These are phyloP conservation scores for Festucalex cinctus DNA, from an alignment of 2,113 vertebrate species.

Conservation along the genomic window DNA sequence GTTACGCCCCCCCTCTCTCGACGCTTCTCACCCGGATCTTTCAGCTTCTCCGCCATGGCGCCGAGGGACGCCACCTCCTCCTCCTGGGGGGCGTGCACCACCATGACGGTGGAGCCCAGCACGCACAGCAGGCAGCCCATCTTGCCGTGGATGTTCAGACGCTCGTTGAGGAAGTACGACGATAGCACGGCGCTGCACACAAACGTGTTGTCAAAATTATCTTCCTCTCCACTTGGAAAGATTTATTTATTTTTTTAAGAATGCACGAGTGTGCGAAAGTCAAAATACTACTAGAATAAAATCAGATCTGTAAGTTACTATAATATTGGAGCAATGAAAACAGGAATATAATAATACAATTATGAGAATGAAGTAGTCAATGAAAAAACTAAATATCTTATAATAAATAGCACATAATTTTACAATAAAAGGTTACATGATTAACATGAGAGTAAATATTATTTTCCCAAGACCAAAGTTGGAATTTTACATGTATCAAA, in stretches of 20 bases:
- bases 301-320: neutral
- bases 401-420: no score
- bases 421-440: no score
- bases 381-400: no score
- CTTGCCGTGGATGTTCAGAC: slow-evolving; percentile 79
- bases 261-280: neutral
- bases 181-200: slow-evolving; percentile 77
- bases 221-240: neutral
- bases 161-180: slow-evolving; percentile 80
- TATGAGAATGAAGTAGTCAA: neutral
- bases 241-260: neutral
- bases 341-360: neutral
- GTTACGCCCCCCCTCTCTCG: slow-evolving; percentile 23
- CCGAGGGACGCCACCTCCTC: slow-evolving; percentile 76
- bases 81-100: slow-evolving; percentile 80
- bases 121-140: slow-evolving; percentile 79
- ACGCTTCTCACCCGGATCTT: slow-evolving; percentile 75
- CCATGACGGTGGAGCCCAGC: slow-evolving; percentile 82
- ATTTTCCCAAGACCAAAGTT: no score
- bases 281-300: neutral
- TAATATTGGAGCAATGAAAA: neutral
- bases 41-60: slow-evolving; percentile 81
- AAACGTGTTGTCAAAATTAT: neutral
- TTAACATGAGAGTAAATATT: no score
- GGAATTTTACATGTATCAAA: no score